A percentile compares a stretch with the other conserved stretches of the same genome.
Conservation (phyloP, 2,888 invertebrate species). For the Chrysomela aeneicollis region DNA sequence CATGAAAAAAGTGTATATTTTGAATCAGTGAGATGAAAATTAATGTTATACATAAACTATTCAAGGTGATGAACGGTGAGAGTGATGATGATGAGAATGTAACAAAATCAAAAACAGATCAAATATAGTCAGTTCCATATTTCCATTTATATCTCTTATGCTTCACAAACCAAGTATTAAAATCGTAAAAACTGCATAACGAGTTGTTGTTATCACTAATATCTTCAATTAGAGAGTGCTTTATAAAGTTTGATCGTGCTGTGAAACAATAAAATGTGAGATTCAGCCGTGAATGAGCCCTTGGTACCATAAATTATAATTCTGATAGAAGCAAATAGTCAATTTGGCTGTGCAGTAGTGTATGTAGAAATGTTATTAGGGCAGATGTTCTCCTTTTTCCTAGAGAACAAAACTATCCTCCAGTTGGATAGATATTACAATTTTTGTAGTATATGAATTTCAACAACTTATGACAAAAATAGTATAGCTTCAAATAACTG, state of each 20-base stretch:
- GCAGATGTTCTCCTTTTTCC: neutral
- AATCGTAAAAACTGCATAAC: neutral
- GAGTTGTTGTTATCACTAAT: neutral
- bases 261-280: no score
- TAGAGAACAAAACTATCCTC: neutral
- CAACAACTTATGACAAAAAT: neutral
- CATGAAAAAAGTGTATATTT: neutral
- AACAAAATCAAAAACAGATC: neutral
- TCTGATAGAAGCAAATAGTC: neutral
- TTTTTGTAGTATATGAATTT: neutral
- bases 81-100: neutral
- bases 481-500: neutral
- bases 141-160: neutral
- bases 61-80: neutral
- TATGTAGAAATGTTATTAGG: slow-evolving; percentile 1
- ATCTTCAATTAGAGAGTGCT: neutral
- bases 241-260: neutral
- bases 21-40: neutral
- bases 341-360: neutral
- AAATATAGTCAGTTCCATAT: neutral
- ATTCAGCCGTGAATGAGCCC: neutral
- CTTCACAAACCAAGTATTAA: neutral
- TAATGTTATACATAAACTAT: neutral
- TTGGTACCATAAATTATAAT: neutral
- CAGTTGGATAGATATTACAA: neutral